These are phyloP conservation scores for Gadopsis marmoratus DNA, from an alignment of 2,797 vertebrate genomes.

Conservation along the genomic window DNA sequence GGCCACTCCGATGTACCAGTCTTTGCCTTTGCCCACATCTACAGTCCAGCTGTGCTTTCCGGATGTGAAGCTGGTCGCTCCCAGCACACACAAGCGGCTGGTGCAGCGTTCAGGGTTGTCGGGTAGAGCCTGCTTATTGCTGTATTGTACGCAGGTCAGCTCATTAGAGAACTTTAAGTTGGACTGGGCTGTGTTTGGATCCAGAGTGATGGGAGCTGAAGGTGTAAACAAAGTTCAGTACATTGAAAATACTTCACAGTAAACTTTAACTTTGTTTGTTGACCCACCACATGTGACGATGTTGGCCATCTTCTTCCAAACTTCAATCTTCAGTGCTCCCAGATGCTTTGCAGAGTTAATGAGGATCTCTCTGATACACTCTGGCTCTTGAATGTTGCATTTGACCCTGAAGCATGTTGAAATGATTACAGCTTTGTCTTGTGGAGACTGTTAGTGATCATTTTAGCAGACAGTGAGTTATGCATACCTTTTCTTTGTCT, in stretches of 20 bases:
- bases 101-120: slow-evolving; percentile 78
- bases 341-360: slow-evolving; percentile 76
- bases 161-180: slow-evolving; percentile 77
- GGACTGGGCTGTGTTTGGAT: slow-evolving; percentile 81
- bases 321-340: slow-evolving; percentile 67
- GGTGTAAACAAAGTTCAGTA: slow-evolving; percentile 8
- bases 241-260: neutral
- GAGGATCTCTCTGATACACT: slow-evolving; percentile 74
- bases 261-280: neutral
- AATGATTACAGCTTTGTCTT: slow-evolving; percentile 11
- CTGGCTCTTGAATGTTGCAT: slow-evolving; percentile 60
- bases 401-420: slow-evolving; percentile 64
- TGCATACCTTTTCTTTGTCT: slow-evolving; percentile 76
- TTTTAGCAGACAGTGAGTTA: neutral
- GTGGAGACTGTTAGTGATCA: neutral
- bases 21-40: slow-evolving; percentile 67
- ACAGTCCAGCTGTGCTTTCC: slow-evolving; percentile 82
- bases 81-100: slow-evolving; percentile 74
- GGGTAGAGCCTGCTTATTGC: slow-evolving; percentile 58
- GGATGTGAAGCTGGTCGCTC: slow-evolving; percentile 64
- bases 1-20: slow-evolving; percentile 80
- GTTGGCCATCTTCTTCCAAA: slow-evolving; percentile 76
- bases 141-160: slow-evolving; percentile 69
- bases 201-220: slow-evolving; percentile 73
- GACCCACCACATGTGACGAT: slow-evolving; percentile 67